Base-by-base conservation (phyloP, 2,797 vertebrate genomes). In the Zenarchopterus dispar region DNA sequence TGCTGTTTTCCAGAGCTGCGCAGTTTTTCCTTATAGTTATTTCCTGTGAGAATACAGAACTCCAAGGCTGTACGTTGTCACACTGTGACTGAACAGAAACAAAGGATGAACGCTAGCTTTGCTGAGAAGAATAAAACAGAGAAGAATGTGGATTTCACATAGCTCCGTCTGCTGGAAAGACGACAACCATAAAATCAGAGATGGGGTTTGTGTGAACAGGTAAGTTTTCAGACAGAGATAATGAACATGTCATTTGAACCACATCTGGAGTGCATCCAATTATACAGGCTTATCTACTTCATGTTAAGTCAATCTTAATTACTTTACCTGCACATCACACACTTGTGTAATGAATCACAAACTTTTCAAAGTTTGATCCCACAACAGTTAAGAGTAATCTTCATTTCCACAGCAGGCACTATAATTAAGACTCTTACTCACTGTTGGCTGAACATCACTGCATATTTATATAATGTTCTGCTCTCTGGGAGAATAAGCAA, bases 281-380 rank as follows among this genome's bases (percentile, higher is more conserved):
- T 64, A 60, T 33, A 47, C 18, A 49, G 28, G 36, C 5, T 56
- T 44, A 45, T 63, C 21, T 39, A 56, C 58, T 60, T 43, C 54
- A 7, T 69, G 33, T 39, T 52, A 13, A 41, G 49, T 61, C 45
- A 56, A 23, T 60, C 52, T 60, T 73, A 63, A 84, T 75, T 66
- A 70, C 26, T 51, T 56, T 10, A 69, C 19, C 21, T 22, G 13
- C 39, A 11, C 22, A 43, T 55, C 56, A 19, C 21, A 39, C 6
- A n/a, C 1, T 21, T 56, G n/a, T 44, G 1, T 70, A 68, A 39
- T 41, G 1, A 67, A 23, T 6, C 26, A 10, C 5, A 28, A 64
- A 53, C 16, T 39, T 42, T 45, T 19, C 15, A 8, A 39, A 19
- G 17, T 56, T 62, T 47, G 5, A 41, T 41, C n/a, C 61, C 11